Evolutionary conservation across 2,797 vertebrate genomes (phyloP).

Genomic region (Alectoris magna): DNA sequence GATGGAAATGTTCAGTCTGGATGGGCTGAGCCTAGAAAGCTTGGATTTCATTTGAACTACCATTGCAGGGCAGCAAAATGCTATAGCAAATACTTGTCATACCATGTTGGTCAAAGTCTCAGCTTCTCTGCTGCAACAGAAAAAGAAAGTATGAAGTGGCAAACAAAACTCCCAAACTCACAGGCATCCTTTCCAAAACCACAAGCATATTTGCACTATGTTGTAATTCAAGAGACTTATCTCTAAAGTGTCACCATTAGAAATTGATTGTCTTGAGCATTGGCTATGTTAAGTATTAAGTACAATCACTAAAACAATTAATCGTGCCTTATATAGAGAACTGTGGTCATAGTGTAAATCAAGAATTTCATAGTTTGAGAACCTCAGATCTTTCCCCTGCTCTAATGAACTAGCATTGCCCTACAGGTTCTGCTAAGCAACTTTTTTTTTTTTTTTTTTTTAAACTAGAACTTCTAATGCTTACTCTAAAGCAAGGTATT

Average conservation of each 20-base stretch:
- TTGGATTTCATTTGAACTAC: slow-evolving; percentile 35
- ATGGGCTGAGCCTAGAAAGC: not conserved
- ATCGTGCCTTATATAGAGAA: not conserved
- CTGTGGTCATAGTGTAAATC: not conserved
- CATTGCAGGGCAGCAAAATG: slow-evolving; percentile 10
- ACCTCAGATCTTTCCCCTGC: not conserved
- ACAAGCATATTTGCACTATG: not conserved
- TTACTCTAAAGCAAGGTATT: not conserved
- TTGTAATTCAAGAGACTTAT: not conserved
- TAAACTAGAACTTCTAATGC: not conserved
- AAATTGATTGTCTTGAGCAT: not conserved
- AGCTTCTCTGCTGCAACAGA: not conserved
- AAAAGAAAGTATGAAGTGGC: not conserved
- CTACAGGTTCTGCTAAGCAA: not conserved
- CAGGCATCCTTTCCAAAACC: not conserved
- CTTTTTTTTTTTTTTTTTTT: not conserved
- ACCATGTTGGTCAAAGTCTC: slow-evolving; percentile 5
- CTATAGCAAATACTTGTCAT: slow-evolving; percentile 32
- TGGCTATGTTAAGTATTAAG: not conserved
- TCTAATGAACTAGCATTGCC: not conserved
- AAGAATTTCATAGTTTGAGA: not conserved
- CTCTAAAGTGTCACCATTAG: not conserved
- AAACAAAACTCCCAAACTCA: not conserved
- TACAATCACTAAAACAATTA: not conserved
- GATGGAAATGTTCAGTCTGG: slow-evolving; percentile 16